These are phyloP conservation scores for Cydia strobilella DNA, from an alignment of 1,140 invertebrate genomes.

Conservation along the genomic window DNA sequence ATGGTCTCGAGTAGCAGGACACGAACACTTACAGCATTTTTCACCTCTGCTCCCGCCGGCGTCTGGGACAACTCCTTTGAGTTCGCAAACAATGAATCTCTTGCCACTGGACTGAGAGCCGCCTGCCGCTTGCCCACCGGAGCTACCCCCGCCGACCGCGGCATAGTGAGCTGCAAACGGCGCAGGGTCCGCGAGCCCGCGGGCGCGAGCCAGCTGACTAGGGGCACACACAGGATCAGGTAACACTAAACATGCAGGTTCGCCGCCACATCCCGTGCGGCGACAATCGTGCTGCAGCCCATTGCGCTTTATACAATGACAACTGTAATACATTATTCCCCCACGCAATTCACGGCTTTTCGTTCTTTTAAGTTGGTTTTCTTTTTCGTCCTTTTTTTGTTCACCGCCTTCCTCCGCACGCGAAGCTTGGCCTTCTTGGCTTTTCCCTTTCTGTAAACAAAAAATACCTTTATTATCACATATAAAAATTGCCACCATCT, in stretches of 20 bases:
- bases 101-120: slow-evolving; percentile 52
- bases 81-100: slow-evolving; percentile 70
- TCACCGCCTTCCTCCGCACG: slow-evolving; percentile 56
- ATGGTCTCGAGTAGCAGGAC: background rate
- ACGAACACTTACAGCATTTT: slow-evolving; percentile 68
- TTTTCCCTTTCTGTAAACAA: slow-evolving; percentile 58
- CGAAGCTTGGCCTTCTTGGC: slow-evolving; percentile 41
- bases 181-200: slow-evolving; percentile 65
- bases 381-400: slow-evolving; percentile 69
- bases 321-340: slow-evolving; percentile 84
- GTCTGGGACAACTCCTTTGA: slow-evolving; percentile 62
- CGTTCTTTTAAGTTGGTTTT: slow-evolving; percentile 69
- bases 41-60: slow-evolving; percentile 42
- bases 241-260: slow-evolving; percentile 84
- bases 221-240: slow-evolving; percentile 85
- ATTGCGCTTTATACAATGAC: slow-evolving; percentile 88
- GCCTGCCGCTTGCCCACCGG: slow-evolving; percentile 37
- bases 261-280: slow-evolving; percentile 84
- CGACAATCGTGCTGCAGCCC: slow-evolving; percentile 88
- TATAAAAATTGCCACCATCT: slow-evolving; percentile 29
- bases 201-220: slow-evolving; percentile 73
- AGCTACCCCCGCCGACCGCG: slow-evolving; percentile 46
- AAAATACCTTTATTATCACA: slow-evolving; percentile 26
- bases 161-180: slow-evolving; percentile 56
- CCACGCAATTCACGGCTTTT: slow-evolving; percentile 85